Conservation (phyloP, 2,888 invertebrate genomes). For the Drosophila birchii region DNA sequence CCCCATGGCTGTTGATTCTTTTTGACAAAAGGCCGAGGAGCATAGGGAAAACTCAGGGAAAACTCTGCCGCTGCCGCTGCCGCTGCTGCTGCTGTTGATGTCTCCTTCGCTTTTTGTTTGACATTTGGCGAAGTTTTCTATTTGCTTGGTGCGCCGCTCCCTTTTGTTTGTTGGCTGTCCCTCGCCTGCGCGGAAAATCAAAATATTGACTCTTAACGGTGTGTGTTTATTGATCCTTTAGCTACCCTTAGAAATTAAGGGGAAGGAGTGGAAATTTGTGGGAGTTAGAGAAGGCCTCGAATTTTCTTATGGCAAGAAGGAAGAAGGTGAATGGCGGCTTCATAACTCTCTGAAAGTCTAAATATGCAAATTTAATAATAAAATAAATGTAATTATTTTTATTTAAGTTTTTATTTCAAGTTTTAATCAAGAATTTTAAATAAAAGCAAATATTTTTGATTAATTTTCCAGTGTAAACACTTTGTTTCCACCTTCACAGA, state of each 20-base stretch:
- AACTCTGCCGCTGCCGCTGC: constrained; percentile 4
- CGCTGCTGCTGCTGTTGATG: constrained; percentile 6
- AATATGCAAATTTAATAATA: neutral
- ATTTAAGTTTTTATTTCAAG: neutral
- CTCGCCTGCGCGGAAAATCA: constrained; percentile 56
- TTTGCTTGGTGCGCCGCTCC: constrained; percentile 64
- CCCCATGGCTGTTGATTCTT: constrained; percentile 63
- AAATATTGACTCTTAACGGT: constrained; percentile 74
- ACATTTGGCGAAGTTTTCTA: constrained; percentile 66
- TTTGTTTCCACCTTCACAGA: neutral
- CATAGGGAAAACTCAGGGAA: constrained; percentile 33
- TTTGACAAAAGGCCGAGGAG: constrained; percentile 70
- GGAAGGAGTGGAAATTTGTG: neutral
- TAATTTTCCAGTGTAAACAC: neutral
- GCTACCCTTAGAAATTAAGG: constrained; percentile 2
- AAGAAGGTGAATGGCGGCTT: too few species aligned
- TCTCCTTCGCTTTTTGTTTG: constrained; percentile 48
- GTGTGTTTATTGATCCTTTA: constrained; percentile 66
- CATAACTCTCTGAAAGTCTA: too few species aligned
- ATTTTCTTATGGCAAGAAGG: neutral
- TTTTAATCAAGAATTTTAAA: neutral
- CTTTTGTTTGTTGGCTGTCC: constrained; percentile 55
- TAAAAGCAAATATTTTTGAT: neutral
- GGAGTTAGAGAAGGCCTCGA: neutral
- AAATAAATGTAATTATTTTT: neutral